Evolutionary conservation across 2,113 vertebrate genomes (phyloP).

Genomic region (Pagrus major): DNA sequence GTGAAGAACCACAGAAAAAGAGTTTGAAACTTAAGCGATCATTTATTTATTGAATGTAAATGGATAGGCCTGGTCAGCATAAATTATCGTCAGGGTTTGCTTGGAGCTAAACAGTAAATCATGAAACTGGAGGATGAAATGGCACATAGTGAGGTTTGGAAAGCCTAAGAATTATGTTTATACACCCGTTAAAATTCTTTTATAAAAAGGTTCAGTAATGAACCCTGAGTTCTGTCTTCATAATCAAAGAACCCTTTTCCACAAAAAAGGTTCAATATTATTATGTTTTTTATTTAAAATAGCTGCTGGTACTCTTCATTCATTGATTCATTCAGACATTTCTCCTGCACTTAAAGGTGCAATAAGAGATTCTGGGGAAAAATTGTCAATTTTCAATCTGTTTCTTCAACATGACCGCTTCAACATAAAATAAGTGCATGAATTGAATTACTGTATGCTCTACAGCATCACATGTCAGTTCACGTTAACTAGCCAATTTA

Average conservation of each 20-base stretch:
- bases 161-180: not conserved
- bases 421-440: not conserved
- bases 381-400: too few relatives aligned
- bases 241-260: not conserved
- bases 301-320: not conserved
- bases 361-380: too few relatives aligned
- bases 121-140: conserved; percentile 13
- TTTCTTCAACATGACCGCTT: not conserved
- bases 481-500: not conserved
- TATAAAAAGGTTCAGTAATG: conserved; percentile 12
- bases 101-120: conserved; percentile 26
- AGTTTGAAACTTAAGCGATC: conserved; percentile 48
- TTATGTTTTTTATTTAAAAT: too few relatives aligned
- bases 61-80: conserved; percentile 27
- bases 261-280: not conserved
- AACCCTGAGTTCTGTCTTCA: not conserved
- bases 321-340: not conserved
- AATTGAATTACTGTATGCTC: not conserved
- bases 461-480: not conserved
- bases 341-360: not conserved
- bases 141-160: not conserved
- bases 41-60: conserved; percentile 64
- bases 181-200: not conserved
- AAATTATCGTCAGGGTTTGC: conserved; percentile 39
- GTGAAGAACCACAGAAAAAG: conserved; percentile 31